Evolutionary conservation across 2,113 vertebrate genomes (phyloP).

Genomic region (Geococcyx californianus): DNA sequence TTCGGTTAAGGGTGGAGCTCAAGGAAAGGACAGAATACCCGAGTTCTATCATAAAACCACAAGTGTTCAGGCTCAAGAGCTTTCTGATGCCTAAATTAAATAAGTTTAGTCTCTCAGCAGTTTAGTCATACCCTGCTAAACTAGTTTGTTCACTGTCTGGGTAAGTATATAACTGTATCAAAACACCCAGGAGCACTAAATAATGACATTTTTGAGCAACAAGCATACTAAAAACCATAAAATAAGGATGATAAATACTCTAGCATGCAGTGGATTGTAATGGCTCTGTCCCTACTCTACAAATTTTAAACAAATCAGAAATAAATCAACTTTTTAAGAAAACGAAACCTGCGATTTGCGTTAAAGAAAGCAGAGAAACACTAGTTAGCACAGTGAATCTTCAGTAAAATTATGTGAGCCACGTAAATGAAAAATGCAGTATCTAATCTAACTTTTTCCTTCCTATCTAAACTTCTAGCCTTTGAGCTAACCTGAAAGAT

Average conservation of each 20-base stretch:
- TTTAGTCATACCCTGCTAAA: not conserved
- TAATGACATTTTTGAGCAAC: not conserved
- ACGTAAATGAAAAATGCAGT: not conserved
- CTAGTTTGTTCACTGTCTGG: not conserved
- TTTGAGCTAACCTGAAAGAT: not conserved
- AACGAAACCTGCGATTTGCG: not conserved
- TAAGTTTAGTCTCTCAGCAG: not conserved
- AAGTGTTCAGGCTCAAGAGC: not conserved
- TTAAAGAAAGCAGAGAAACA: not conserved
- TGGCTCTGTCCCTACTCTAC: not conserved
- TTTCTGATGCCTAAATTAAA: not conserved
- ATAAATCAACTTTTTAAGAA: not conserved
- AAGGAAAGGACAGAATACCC: not conserved
- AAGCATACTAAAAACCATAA: not conserved
- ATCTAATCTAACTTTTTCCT: not conserved
- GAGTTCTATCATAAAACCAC: not conserved
- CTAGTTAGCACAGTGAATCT: not conserved
- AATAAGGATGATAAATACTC: not conserved
- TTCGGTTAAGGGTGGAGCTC: not conserved
- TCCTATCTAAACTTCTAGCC: not conserved
- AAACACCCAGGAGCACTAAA: not conserved
- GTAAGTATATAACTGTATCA: not conserved
- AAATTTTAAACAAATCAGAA: not conserved
- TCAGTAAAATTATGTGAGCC: not conserved
- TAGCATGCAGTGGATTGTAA: not conserved